Percentiles rank a stretch among this genome's conserved stretches.
These are phyloP conservation scores for Scaptomyza pallida DNA, from an alignment of 1,140 invertebrate genomes.

Conservation along the genomic window DNA sequence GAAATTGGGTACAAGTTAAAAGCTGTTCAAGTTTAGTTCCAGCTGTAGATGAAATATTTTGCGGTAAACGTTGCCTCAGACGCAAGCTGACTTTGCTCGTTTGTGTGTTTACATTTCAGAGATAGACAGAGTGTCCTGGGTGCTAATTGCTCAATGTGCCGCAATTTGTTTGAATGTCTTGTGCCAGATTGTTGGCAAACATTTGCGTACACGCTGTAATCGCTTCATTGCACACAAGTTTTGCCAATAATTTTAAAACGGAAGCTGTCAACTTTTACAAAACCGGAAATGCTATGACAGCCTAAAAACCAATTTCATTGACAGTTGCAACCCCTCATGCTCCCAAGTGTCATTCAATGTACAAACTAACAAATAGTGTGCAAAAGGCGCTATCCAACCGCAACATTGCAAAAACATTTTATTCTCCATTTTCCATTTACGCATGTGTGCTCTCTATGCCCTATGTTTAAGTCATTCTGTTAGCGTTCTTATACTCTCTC, in stretches of 20 bases:
- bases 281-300: constrained; percentile 28
- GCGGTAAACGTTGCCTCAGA: constrained; percentile 6
- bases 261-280: constrained; percentile 15
- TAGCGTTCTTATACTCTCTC: background rate
- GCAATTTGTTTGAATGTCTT: constrained; percentile 41
- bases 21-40: constrained; percentile 35
- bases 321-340: constrained; percentile 3
- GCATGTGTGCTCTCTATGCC: constrained; percentile 5
- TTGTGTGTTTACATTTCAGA: constrained; percentile 30
- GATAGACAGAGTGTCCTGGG: constrained; percentile 2
- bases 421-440: constrained; percentile 27
- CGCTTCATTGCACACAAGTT: constrained; percentile 44
- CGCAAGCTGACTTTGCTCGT: constrained; percentile 3
- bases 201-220: constrained; percentile 56
- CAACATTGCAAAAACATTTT: constrained; percentile 67
- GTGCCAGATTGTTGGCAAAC: constrained; percentile 44
- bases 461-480: background rate
- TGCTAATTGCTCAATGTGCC: constrained; percentile 66
- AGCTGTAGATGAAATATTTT: constrained; percentile 37
- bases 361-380: constrained; percentile 17
- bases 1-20: constrained; percentile 19
- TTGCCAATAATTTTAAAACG: constrained; percentile 33
- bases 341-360: background rate
- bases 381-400: constrained; percentile 36
- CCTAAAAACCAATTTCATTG: constrained; percentile 34